Evolutionary conservation across 1,140 invertebrate genomes (phyloP).

Genomic region (Anoplophora glabripennis): DNA sequence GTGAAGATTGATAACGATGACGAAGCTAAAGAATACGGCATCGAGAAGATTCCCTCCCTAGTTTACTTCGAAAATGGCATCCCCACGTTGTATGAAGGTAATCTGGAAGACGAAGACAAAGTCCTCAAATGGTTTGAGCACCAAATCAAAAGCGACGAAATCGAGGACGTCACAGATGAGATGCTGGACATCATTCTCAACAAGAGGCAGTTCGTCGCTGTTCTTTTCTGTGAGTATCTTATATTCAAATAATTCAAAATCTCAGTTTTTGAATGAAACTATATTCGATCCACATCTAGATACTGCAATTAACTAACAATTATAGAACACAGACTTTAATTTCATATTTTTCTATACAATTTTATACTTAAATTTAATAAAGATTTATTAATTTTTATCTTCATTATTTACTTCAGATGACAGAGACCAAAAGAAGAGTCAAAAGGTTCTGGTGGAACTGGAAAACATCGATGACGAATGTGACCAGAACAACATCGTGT

Average conservation of each 20-base stretch:
- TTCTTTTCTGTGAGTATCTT: constrained; percentile 79
- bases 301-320: too few species aligned
- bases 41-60: constrained; percentile 80
- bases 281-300: too few species aligned
- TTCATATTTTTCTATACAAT: too few species aligned
- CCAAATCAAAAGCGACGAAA: constrained; percentile 84
- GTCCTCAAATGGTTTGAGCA: constrained; percentile 84
- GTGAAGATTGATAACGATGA: constrained; percentile 90
- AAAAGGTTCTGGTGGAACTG: constrained; percentile 80
- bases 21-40: constrained; percentile 87
- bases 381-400: too few species aligned
- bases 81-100: constrained; percentile 83
- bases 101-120: constrained; percentile 87
- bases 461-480: constrained; percentile 95
- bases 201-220: constrained; percentile 84
- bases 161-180: constrained; percentile 91
- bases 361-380: too few species aligned
- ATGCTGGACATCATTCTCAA: constrained; percentile 90
- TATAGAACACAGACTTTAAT: too few species aligned
- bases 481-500: constrained; percentile 87
- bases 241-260: not conserved
- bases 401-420: constrained; percentile 71
- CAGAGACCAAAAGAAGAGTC: constrained; percentile 87
- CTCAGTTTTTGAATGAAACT: too few species aligned
- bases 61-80: constrained; percentile 91